These are phyloP conservation scores for Ceraclea dissimilis DNA, from an alignment of 2,888 invertebrate genomes.

Conservation along the genomic window DNA sequence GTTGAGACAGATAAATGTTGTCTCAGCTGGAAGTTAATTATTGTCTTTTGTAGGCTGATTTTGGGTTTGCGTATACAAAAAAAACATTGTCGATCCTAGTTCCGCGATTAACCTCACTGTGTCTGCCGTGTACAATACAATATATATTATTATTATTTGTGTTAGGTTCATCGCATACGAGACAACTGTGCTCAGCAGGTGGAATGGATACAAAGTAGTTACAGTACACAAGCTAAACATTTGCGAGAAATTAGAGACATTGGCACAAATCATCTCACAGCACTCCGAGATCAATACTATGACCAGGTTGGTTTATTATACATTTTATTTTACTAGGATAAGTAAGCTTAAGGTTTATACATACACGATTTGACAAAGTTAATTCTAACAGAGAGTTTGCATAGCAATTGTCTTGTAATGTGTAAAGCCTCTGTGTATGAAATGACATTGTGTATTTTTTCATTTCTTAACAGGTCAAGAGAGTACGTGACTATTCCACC, in stretches of 20 bases:
- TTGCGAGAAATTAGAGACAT: constrained; percentile 85
- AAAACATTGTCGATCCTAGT: not conserved
- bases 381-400: no score
- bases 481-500: constrained; percentile 87
- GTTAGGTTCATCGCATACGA: constrained; percentile 77
- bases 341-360: not conserved
- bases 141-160: constrained; percentile 5
- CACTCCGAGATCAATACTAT: constrained; percentile 83
- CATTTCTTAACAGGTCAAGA: constrained; percentile 61
- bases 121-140: no score
- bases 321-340: not conserved
- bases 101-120: no score
- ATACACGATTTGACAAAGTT: no score
- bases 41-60: no score
- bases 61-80: no score
- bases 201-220: constrained; percentile 89
- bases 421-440: no score
- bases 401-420: no score
- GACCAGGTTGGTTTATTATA: constrained; percentile 83
- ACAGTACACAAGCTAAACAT: constrained; percentile 79
- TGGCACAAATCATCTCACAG: constrained; percentile 79
- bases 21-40: no score
- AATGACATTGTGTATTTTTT: not conserved
- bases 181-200: constrained; percentile 92
- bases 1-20: no score